Conservation (phyloP, 2,113 vertebrate genomes). For the Chionis minor region DNA sequence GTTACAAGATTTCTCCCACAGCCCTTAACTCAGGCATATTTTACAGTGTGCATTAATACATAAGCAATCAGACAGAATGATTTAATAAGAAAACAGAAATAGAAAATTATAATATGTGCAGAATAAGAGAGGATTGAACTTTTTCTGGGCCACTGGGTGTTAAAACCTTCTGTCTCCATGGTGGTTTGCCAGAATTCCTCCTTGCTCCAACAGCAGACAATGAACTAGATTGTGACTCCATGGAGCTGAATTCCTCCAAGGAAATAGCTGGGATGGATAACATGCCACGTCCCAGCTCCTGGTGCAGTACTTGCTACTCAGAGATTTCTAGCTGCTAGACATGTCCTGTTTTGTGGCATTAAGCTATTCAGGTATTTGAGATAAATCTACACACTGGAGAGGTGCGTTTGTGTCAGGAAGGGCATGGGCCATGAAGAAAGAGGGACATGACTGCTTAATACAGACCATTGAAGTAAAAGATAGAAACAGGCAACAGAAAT, state of each 20-base stretch:
- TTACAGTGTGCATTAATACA: neutral
- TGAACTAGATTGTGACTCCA: constrained; percentile 7
- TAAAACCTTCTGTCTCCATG: neutral
- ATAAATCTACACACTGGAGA: neutral
- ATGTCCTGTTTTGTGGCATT: neutral
- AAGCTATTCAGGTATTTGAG: neutral
- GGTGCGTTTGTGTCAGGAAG: neutral
- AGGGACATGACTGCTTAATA: neutral
- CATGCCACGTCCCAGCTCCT: neutral
- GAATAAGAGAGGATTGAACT: neutral
- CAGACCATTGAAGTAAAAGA: neutral
- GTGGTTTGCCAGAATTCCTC: constrained; percentile 17
- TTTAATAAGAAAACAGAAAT: constrained; percentile 6
- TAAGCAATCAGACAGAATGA: neutral
- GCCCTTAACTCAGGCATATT: neutral
- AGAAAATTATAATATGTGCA: neutral
- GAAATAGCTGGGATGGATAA: constrained; percentile 16
- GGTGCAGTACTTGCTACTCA: neutral
- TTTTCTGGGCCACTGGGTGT: neutral
- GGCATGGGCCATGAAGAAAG: neutral
- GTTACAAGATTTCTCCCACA: constrained; percentile 44
- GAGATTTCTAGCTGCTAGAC: neutral
- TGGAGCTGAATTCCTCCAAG: constrained; percentile 22
- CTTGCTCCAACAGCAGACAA: neutral
- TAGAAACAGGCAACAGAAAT: neutral